Base-by-base conservation (phyloP, 2,888 invertebrate genomes). In the Dasypogon diadema region DNA sequence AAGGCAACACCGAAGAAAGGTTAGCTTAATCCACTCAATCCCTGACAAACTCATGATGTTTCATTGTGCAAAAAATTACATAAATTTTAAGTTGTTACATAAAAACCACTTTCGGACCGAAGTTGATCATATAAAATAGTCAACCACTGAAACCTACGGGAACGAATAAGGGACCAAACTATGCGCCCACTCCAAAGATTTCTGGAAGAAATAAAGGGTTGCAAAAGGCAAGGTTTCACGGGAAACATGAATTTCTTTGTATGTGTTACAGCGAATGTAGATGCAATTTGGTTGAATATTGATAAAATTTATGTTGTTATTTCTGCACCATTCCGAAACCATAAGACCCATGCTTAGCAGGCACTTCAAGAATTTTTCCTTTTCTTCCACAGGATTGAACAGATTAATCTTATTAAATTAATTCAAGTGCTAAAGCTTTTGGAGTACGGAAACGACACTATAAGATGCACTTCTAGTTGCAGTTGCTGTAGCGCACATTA, bases 221-320 rank as follows among this genome's bases (percentile, higher is more conserved):
- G 30, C 60, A 60, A 37, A 34, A 37, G 37, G n/a, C 37, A 37
- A 10, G 68, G 24, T 70, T 70, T 73, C 72, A 58, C 73, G 76
- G 60, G 72, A 76, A 76, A 60, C 51, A 76, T 12, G 72, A 72
- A 76, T 76, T 63, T 76, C 70, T 54, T 58, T n/a, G n/a, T n/a
- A 72, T 63, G 73, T 72, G 73, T 72, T 76, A 22, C 55, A 22
- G 6, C 37, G 22, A 65, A 75, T 55, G 54, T 68, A 37, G 30
- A 75, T 75, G 75, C 75, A 75, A 56, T 75, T 75, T 56, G 21
- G 55, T 24, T 34, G 75, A 75, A 75, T 75, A 37, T 42, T 75
- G 42, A 75, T 22, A 30, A 54, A 75, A 75, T 75, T 75, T 75
- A 75, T 68, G 54, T 68, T 68, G 46, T 75, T 54, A 55, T 30